These are phyloP conservation scores for Heteronetta atricapilla DNA, from an alignment of 2,113 vertebrate species.

Conservation along the genomic window DNA sequence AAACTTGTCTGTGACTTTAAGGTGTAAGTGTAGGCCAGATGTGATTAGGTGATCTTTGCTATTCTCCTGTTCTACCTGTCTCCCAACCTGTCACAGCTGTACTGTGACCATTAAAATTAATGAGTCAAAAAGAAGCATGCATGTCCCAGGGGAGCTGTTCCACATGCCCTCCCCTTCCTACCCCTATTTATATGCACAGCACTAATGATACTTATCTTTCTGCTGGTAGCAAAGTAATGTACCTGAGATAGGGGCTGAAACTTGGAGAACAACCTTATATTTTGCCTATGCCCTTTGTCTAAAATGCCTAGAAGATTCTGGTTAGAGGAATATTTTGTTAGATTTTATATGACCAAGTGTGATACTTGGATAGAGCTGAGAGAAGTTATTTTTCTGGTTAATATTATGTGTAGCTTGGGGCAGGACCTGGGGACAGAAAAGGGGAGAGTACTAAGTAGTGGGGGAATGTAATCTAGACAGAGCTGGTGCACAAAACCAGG, in stretches of 20 bases:
- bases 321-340: neutral
- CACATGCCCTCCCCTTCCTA: neutral
- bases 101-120: neutral
- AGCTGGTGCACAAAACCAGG: neutral
- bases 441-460: neutral
- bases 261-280: neutral
- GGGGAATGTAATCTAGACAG: neutral
- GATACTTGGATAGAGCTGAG: neutral
- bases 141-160: neutral
- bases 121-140: constrained; percentile 3
- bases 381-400: neutral
- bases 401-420: neutral
- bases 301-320: neutral
- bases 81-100: neutral
- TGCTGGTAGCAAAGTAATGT: neutral
- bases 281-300: neutral
- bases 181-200: neutral
- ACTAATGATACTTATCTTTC: neutral
- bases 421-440: neutral
- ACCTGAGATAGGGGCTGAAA: neutral
- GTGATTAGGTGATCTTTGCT: neutral
- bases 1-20: neutral
- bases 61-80: neutral
- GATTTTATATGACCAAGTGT: neutral
- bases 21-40: neutral